Base-by-base conservation (phyloP, 1,140 invertebrate genomes). In the Ceratitis capitata region DNA sequence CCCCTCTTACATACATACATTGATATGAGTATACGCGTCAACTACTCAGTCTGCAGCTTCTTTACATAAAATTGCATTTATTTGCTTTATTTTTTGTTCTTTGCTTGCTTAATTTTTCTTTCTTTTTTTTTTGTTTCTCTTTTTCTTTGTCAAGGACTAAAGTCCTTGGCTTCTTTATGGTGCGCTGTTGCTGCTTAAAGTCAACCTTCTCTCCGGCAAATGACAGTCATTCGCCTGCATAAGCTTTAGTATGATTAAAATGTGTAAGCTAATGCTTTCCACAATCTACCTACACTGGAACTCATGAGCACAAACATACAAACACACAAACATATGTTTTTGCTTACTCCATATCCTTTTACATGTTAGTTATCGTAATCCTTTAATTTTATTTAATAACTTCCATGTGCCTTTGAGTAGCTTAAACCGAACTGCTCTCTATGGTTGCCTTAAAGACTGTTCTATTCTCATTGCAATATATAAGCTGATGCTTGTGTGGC, bases 351-450 rank as follows among this genome's bases (percentile, higher is more conserved):
- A 29, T 12, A 61, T 61, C 26, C 61, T 69, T 39, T 69, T 39
- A 69, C 29, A 35, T 42, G n/a, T 45, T 32, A 39, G 69, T 78
- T 45, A 45, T 78, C 69, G 35, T 78, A 78, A 78, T 78, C 69
- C 69, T 78, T 78, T 78, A 78, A 78, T 78, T 78, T 78, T 78
- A 26, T 45, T 78, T 45, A 78, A 45, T 78, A 78, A 45, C 69
- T 78, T 78, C 10, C 39, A 42, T 78, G 39, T 45, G 69, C 39
- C 69, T 78, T 78, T 78, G 69, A 45, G 69, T 78, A 78, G 69
- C 42, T 78, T 78, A 78, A 45, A 45, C 23, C 23, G 45, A 39
- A 32, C 69, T 39, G n/a, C n/a, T n/a, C n/a, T n/a, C n/a, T n/a
- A 19, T 47, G 23, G 2, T 9, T 56, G 51, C 51, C n/a, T 1